A percentile compares a stretch with the other conserved stretches of the same genome.
phyloP scores from a whole-genome alignment of 1,140 invertebrate genomes.

The Drosophila murphyi region DNA sequence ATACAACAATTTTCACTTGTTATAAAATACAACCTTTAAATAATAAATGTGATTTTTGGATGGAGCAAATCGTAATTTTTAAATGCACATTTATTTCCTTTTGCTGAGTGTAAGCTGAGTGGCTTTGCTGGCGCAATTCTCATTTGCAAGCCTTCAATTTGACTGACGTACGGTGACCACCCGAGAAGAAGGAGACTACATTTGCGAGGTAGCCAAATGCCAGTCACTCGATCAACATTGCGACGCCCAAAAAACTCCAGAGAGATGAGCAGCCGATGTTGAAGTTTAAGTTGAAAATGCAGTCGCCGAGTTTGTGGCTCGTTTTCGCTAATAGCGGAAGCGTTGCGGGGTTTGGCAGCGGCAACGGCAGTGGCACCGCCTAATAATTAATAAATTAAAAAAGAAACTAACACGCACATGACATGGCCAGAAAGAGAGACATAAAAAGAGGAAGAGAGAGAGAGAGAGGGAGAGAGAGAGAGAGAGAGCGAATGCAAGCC shows the following conservation, averaged over 20 bases:
- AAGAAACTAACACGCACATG: slow-evolving; percentile 77
- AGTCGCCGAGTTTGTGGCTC: neutral
- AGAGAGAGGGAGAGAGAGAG: neutral
- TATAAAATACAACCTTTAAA: no score
- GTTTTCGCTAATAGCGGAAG: slow-evolving; percentile 79
- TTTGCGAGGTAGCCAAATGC: slow-evolving; percentile 34
- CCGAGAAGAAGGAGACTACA: slow-evolving; percentile 44
- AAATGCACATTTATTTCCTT: no score
- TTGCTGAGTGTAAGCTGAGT: neutral
- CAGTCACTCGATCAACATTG: slow-evolving; percentile 6
- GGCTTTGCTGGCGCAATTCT: slow-evolving; percentile 52
- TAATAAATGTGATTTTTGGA: no score
- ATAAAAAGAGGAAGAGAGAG: neutral
- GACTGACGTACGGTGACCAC: slow-evolving; percentile 78
- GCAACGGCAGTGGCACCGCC: slow-evolving; percentile 54
- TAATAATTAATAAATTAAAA: slow-evolving; percentile 83
- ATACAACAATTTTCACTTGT: no score
- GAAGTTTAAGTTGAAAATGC: no score
- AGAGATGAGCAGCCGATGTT: neutral
- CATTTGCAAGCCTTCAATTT: slow-evolving; percentile 81
- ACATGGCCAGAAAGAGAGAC: slow-evolving; percentile 24
- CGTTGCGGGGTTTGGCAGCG: slow-evolving; percentile 29
- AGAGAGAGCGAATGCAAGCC: slow-evolving; percentile 14
- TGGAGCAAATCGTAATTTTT: neutral
- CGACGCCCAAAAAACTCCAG: slow-evolving; percentile 3